Base-by-base conservation (phyloP, 2,888 invertebrate species). In the Mesorhabditis belari region DNA sequence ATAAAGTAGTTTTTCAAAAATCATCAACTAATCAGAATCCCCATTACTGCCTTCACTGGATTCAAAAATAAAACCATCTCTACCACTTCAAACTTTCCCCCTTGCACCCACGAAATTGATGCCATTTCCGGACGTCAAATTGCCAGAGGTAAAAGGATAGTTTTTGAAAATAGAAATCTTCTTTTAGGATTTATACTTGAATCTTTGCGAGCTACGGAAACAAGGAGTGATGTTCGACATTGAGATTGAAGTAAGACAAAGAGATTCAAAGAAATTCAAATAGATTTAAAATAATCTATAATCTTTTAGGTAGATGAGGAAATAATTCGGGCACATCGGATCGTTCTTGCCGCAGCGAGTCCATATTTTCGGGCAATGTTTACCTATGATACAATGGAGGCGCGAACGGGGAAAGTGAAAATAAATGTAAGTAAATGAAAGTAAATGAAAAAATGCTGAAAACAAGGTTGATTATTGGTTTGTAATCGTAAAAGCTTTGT, bases 281-380 rank as follows among this genome's bases (percentile, higher is more conserved):
- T n/a, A n/a, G 5, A 21, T 51, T 51, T 17, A 21, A 3, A 26
- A 4, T 12, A 12, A 17, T 55, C 19, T 25, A 21, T 9, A 5
- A 27, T 50, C 24, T 21, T 12, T 55, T 67, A 73, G 73, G 64
- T 64, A 9, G 73, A 74, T 9, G 69, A 60, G 2, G 49, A 55
- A 19, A 52, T 63, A 1, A 70, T 79, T 44, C 52, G 60, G 17
- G 77, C 77, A 64, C 85, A 85, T 73, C 75, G 82, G 5, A 77
- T 82, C 49, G 81, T 85, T 29, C 71, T 85, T 54, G 83, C 84
- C 0, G 82, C 82, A 53, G 73, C 81, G 19, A 83, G 83, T 68
- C 80, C 81, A 19, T 84, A 84, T 66, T 84, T 84, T 70, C 75
- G 80, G 25, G 80, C 82, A 35, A 84, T 84, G 84, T 84, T 84